Evolutionary conservation across 2,797 vertebrate genomes (phyloP), one percentile per base, ranked within the genome.

Genomic region (Bradypodion ventrale): DNA sequence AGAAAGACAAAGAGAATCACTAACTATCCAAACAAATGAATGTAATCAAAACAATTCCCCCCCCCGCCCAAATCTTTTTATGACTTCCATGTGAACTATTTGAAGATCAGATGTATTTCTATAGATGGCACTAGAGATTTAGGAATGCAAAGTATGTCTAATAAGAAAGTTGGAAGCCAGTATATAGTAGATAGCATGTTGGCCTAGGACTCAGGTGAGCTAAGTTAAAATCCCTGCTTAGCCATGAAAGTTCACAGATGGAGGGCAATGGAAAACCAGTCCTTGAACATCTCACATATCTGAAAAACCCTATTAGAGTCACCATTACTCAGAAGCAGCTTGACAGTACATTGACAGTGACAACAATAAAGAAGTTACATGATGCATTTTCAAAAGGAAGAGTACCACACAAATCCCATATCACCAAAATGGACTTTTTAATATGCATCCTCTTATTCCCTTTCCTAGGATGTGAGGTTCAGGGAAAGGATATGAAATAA

Each of bases 401-500:
- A 76, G 27, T 46, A 21, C 15, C n/a, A 23, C 9, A 37, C 75
- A 1, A 27, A 77, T 2, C 3, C 70, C 87, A 84, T 7, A 27
- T 23, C 35, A 60, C 15, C 62, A 83, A 75, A 86, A 81, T 5
- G 3, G 83, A 62, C 68, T 89, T 85, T 85, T 37, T 46, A 86
- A 89, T 12, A 89, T 66, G 4, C 25, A 27, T 40, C n/a, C 74
- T n/a, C 75, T 82, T 77, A 15, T 32, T 52, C 56, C 12, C 42
- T 7, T 42, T 6, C 79, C 52, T 8, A 42, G n/a, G 40, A 72
- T 40, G 35, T n/a, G 5, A 79, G 23, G 68, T 29, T 63, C 65
- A 86, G 82, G 84, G 92, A 88, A 87, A 29, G 66, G 75, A 90
- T 66, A 74, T 52, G 81, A 90, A 82, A 92, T 90, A 88, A 92